These are phyloP conservation scores for Drosophila lini DNA, from an alignment of 1,140 invertebrate genomes.

Conservation along the genomic window DNA sequence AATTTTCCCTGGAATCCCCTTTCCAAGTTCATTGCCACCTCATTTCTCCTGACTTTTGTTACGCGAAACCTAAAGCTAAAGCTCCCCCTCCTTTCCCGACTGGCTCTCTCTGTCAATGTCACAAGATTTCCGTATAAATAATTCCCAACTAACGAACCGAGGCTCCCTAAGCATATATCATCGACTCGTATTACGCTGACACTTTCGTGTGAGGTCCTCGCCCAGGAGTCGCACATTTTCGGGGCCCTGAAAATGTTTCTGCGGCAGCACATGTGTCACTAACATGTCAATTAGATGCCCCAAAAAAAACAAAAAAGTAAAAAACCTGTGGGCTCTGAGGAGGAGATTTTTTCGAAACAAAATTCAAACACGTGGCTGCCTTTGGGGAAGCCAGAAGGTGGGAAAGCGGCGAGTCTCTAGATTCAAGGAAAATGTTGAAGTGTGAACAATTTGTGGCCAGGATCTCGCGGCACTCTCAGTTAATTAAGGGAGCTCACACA, in stretches of 20 bases:
- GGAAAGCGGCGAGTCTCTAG: neutral
- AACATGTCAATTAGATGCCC: slow-evolving; percentile 81
- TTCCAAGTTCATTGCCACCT: slow-evolving; percentile 49
- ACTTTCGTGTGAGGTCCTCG: slow-evolving; percentile 73
- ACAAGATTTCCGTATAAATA: slow-evolving; percentile 65
- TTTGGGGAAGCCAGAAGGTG: slow-evolving; percentile 4
- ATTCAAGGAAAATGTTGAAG: slow-evolving; percentile 67
- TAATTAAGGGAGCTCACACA: slow-evolving; percentile 67
- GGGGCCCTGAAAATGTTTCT: slow-evolving; percentile 33
- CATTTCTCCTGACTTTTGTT: slow-evolving; percentile 13
- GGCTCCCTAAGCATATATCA: slow-evolving; percentile 79
- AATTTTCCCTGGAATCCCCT: neutral
- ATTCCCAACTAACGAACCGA: slow-evolving; percentile 66
- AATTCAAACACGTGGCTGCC: slow-evolving; percentile 47
- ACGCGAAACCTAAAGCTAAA: slow-evolving; percentile 43
- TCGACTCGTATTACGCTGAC: slow-evolving; percentile 76
- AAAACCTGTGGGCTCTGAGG: slow-evolving; percentile 15
- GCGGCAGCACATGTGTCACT: slow-evolving; percentile 78
- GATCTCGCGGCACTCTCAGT: slow-evolving; percentile 66
- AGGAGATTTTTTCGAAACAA: slow-evolving; percentile 38
- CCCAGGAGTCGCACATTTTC: slow-evolving; percentile 54
- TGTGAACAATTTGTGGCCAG: slow-evolving; percentile 79
- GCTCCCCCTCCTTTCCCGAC: slow-evolving; percentile 21
- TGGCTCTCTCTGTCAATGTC: slow-evolving; percentile 46
- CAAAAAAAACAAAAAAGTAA: slow-evolving; percentile 45